Evolutionary conservation across 2,888 invertebrate genomes (phyloP).

Genomic region (Idaea dimidiata): DNA sequence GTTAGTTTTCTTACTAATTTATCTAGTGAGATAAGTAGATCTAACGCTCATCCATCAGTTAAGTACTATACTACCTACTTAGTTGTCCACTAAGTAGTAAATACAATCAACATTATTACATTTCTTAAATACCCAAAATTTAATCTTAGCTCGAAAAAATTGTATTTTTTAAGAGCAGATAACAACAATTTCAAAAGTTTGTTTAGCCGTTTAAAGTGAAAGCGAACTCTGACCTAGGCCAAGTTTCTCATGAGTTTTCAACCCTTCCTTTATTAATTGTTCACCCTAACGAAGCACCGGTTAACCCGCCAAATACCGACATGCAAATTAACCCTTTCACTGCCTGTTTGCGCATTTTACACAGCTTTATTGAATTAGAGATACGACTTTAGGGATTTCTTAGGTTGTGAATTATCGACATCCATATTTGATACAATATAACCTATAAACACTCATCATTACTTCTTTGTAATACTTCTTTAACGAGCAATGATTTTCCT

Average conservation of each 20-base stretch:
- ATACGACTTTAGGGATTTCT: constrained; percentile 42
- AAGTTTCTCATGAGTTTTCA: constrained; percentile 72
- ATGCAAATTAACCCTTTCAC: constrained; percentile 80
- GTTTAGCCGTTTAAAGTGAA: constrained; percentile 6
- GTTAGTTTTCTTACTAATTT: too few species aligned
- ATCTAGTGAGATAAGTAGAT: too few species aligned
- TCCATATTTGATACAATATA: constrained; percentile 23
- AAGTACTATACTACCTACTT: not conserved
- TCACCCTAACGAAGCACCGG: constrained; percentile 75
- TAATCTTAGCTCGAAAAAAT: not conserved
- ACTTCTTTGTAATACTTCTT: too few species aligned
- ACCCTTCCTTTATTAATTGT: constrained; percentile 68
- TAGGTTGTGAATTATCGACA: not conserved
- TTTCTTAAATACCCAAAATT: not conserved
- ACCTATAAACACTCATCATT: not conserved
- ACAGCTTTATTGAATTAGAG: constrained; percentile 77
- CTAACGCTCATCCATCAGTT: too few species aligned
- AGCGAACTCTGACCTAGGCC: constrained; percentile 62
- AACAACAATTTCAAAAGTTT: not conserved
- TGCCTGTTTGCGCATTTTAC: constrained; percentile 71
- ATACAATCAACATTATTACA: not conserved
- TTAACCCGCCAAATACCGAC: constrained; percentile 74
- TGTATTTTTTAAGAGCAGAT: not conserved
- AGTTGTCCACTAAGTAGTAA: not conserved
- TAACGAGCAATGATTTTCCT: too few species aligned